These are phyloP conservation scores for Rallus limicola DNA, from an alignment of 2,113 vertebrate species.

Conservation along the genomic window DNA sequence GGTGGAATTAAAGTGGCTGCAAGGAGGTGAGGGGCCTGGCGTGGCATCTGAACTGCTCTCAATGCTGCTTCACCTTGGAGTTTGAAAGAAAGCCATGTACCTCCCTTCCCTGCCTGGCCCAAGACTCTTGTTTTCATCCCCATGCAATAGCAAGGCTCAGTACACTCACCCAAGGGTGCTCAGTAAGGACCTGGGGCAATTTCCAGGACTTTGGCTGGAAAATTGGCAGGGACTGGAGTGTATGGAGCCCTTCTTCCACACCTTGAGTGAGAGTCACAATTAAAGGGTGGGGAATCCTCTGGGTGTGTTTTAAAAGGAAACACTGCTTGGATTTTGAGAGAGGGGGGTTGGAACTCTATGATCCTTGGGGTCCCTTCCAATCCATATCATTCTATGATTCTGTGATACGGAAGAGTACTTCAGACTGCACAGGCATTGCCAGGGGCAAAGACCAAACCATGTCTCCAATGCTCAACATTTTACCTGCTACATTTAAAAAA, in stretches of 20 bases:
- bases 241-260: neutral
- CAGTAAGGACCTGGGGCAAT: neutral
- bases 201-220: neutral
- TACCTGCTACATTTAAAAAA: neutral
- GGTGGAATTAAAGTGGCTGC: neutral
- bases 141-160: neutral
- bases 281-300: neutral
- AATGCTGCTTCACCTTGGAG: fast-evolving
- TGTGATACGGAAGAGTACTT: neutral
- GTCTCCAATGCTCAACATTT: neutral
- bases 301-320: neutral
- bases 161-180: neutral
- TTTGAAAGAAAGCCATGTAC: neutral
- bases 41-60: neutral
- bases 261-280: neutral
- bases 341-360: neutral
- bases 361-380: no score
- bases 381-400: no score
- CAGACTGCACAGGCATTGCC: neutral
- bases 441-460: neutral
- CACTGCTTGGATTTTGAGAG: neutral
- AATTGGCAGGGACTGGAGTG: neutral
- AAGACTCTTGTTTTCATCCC: neutral
- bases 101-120: neutral
- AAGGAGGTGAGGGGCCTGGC: neutral